Evolutionary conservation across 92 coral and sea anemone genomes (phyloP).

Genomic region (Scolanthus callimorphus): DNA sequence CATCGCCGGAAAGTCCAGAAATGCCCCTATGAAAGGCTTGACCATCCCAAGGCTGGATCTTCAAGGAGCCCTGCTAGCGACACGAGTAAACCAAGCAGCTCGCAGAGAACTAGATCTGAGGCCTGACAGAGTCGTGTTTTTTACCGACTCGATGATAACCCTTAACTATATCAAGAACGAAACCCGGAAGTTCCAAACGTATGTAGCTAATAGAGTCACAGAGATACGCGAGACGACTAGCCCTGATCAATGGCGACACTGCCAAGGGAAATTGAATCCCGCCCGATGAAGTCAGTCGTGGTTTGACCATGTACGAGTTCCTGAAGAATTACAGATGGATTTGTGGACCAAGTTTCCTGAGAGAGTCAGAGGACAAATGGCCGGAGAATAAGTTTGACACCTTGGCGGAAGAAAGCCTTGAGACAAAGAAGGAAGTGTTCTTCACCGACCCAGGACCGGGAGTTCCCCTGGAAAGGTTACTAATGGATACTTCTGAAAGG

Average conservation of each 20-base stretch:
- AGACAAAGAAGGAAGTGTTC: too few relatives aligned
- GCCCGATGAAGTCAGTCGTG: constrained; percentile 63
- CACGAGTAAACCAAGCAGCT: constrained; percentile 31
- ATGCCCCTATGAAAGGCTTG: constrained; percentile 43
- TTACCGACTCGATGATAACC: constrained; percentile 56
- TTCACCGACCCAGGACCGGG: too few relatives aligned
- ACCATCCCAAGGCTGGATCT: constrained; percentile 65
- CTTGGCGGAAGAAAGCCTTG: too few relatives aligned
- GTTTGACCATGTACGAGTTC: constrained; percentile 36
- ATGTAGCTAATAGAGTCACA: constrained; percentile 49
- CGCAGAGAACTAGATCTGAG: constrained; percentile 37
- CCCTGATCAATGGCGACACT: constrained; percentile 59
- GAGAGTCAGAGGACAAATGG: constrained; percentile 34
- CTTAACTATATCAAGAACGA: constrained; percentile 53
- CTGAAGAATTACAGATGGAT: constrained; percentile 51
- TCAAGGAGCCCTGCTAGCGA: constrained; percentile 58
- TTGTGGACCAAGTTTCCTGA: constrained; percentile 46
- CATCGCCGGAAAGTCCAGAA: constrained; percentile 53
- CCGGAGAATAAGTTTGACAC: too few relatives aligned
- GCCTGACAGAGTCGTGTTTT: constrained; percentile 27
- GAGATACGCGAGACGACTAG: constrained; percentile 47
- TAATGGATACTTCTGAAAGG: too few relatives aligned
- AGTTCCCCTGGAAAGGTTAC: too few relatives aligned
- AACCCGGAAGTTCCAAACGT: constrained; percentile 54
- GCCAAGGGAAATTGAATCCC: constrained; percentile 56